Conservation (phyloP, 2,797 vertebrate genomes). For the Echeneis naucrates region DNA sequence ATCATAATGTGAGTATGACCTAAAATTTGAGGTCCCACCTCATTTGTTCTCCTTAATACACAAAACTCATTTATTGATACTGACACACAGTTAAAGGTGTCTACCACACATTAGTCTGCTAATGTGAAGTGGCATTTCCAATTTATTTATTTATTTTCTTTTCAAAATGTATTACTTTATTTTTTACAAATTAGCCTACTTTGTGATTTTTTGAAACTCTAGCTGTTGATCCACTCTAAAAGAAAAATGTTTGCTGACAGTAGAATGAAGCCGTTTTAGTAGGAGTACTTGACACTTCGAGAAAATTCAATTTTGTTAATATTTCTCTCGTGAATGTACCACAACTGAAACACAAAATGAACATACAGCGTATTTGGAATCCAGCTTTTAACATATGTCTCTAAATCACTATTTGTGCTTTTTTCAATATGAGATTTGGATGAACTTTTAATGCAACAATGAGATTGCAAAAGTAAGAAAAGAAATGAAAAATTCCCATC, state of each 20-base stretch:
- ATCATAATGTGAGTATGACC: conserved; percentile 16
- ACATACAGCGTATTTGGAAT: not conserved
- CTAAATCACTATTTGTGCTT: conserved; percentile 43
- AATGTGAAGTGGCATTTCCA: not conserved
- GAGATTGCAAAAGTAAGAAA: conserved; percentile 7
- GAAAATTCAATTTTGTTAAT: conserved; percentile 1
- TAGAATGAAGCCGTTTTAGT: conserved; percentile 8
- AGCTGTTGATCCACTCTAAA: not conserved
- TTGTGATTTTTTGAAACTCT: not conserved
- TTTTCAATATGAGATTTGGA: conserved; percentile 34
- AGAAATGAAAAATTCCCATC: not conserved
- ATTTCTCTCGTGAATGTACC: conserved; percentile 10
- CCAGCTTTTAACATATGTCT: not conserved
- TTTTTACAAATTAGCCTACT: not conserved
- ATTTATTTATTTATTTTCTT: not conserved
- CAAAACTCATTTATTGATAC: not conserved
- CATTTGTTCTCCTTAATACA: not conserved
- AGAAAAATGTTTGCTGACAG: not conserved
- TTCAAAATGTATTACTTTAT: not conserved
- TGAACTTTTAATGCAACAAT: conserved; percentile 17
- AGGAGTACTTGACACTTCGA: conserved; percentile 20
- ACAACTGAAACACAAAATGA: conserved; percentile 11
- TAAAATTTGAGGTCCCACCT: not conserved
- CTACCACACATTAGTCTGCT: not conserved
- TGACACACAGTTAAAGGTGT: not conserved